phyloP scores from a whole-genome alignment of 2,888 invertebrate genomes.

The Adela reaumurella region DNA sequence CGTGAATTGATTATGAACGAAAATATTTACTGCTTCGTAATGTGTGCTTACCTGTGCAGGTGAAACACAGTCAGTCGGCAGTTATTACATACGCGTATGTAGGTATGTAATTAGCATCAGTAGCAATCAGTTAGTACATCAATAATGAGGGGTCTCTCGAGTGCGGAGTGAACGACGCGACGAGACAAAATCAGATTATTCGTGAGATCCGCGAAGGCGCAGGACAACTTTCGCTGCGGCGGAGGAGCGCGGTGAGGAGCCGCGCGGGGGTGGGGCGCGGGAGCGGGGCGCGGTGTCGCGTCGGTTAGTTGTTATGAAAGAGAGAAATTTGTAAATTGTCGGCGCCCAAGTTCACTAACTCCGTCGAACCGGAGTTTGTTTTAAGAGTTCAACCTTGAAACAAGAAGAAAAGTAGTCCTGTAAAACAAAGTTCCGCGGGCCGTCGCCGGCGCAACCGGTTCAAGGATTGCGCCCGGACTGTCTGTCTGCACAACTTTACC shows the following conservation, averaged over 20 bases:
- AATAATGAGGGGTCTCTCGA: too few relatives aligned
- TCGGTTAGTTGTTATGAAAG: slow-evolving; percentile 59
- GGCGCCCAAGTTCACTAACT: slow-evolving; percentile 59
- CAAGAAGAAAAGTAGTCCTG: slow-evolving; percentile 61
- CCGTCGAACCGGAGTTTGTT: slow-evolving; percentile 59
- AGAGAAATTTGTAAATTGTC: slow-evolving; percentile 61
- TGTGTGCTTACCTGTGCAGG: too few relatives aligned
- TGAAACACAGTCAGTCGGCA: too few relatives aligned
- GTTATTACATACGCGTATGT: too few relatives aligned
- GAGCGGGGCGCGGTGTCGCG: slow-evolving; percentile 1
- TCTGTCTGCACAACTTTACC: slow-evolving; percentile 60
- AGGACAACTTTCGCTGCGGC: slow-evolving; percentile 57
- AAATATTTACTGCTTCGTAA: too few relatives aligned
- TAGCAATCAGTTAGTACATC: too few relatives aligned
- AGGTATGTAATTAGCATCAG: too few relatives aligned
- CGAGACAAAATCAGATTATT: slow-evolving; percentile 47
- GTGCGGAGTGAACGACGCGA: background rate
- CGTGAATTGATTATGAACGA: too few relatives aligned
- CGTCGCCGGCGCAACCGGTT: slow-evolving; percentile 55
- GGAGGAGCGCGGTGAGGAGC: slow-evolving; percentile 8
- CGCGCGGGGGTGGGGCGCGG: too few relatives aligned
- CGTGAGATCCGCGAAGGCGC: slow-evolving; percentile 47
- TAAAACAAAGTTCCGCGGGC: slow-evolving; percentile 60
- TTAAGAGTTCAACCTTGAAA: slow-evolving; percentile 61
- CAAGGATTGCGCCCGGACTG: slow-evolving; percentile 59